Evolutionary conservation across 2,797 vertebrate genomes (phyloP).

Genomic region (Gastrophryne carolinensis): DNA sequence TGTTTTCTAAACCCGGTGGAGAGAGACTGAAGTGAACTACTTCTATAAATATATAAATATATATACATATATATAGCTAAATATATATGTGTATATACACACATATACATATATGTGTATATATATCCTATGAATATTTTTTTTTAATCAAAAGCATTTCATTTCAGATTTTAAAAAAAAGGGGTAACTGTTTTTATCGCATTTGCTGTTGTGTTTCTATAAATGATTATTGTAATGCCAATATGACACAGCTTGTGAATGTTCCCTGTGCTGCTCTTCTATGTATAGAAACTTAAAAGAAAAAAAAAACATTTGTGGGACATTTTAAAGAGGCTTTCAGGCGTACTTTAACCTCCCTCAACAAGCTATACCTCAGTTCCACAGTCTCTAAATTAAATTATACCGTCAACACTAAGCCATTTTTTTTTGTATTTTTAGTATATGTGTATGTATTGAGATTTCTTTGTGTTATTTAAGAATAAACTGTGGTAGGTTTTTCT

Average conservation of each 20-base stretch:
- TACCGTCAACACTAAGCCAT: conserved; percentile 79
- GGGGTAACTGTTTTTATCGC: conserved; percentile 85
- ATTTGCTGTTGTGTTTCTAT: conserved; percentile 88
- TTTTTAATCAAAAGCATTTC: conserved; percentile 77
- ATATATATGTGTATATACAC: background rate
- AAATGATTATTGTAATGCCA: conserved; percentile 91
- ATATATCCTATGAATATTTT: conserved; percentile 12
- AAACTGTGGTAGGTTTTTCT: conserved; percentile 62
- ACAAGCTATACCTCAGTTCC: conserved; percentile 99
- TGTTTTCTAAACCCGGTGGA: conserved; percentile 71
- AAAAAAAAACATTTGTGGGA: conserved; percentile 76
- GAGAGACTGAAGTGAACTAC: conserved; percentile 79
- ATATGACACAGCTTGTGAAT: conserved; percentile 99
- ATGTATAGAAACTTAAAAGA: conserved; percentile 83
- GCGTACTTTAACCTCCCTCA: conserved; percentile 96
- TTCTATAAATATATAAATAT: conserved; percentile 60
- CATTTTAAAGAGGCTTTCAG: conserved; percentile 87
- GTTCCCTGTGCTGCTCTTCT: conserved; percentile 96
- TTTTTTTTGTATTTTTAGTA: conserved; percentile 75
- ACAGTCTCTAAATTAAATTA: conserved; percentile 75
- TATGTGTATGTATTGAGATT: conserved; percentile 65
- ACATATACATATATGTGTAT: background rate
- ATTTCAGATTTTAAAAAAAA: conserved; percentile 84
- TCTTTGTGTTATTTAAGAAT: conserved; percentile 74
- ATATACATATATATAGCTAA: background rate